Evolutionary conservation across 2,797 vertebrate genomes (phyloP).

Genomic region (Eulemur mongoz): DNA sequence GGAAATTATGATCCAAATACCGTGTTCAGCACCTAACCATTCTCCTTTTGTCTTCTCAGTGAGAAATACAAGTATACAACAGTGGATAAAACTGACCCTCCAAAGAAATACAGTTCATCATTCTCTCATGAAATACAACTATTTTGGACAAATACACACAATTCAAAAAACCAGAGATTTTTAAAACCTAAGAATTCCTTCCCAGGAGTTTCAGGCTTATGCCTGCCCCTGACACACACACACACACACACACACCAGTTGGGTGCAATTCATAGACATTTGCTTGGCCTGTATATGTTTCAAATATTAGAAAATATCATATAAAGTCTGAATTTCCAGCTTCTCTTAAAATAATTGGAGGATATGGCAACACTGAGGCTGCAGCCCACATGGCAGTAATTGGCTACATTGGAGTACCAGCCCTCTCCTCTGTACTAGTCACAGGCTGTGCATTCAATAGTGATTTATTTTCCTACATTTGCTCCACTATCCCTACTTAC

Average conservation of each 20-base stretch:
- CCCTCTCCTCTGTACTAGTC: not conserved
- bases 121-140: not conserved
- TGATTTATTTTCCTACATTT: not conserved
- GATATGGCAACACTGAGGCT: not conserved
- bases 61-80: not conserved
- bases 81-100: not conserved
- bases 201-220: not conserved
- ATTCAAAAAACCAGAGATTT: not conserved
- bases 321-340: not conserved
- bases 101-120: not conserved
- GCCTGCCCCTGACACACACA: not conserved
- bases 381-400: not conserved
- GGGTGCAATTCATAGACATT: not conserved
- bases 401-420: not conserved
- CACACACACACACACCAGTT: not conserved
- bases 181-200: not conserved
- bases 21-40: not conserved
- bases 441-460: not conserved
- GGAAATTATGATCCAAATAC: slow-evolving; percentile 14
- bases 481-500: not conserved
- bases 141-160: not conserved
- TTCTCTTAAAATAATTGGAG: not conserved
- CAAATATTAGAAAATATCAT: not conserved
- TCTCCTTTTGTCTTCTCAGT: not conserved
- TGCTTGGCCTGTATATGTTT: not conserved